Conservation (phyloP, 2,888 invertebrate species). For the Diadegma fenestrale region DNA sequence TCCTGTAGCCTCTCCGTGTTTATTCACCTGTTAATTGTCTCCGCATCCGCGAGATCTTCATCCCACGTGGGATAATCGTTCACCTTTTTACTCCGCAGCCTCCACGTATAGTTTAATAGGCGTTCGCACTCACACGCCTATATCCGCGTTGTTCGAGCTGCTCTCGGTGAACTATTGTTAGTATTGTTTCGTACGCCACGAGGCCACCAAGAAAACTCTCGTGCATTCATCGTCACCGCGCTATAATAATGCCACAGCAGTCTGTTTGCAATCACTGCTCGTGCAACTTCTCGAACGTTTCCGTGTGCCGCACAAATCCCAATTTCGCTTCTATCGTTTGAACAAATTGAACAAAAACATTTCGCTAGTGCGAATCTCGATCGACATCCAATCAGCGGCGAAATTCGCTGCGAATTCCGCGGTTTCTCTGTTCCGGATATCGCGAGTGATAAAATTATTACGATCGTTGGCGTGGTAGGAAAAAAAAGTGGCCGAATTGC, state of each 20-base stretch:
- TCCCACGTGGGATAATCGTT: constrained; percentile 73
- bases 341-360: background rate
- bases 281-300: constrained; percentile 27
- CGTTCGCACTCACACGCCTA: constrained; percentile 7
- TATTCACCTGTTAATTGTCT: constrained; percentile 53
- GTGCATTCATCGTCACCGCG: constrained; percentile 23
- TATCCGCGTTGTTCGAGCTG: constrained; percentile 4
- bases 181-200: constrained; percentile 49
- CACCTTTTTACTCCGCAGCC: constrained; percentile 36
- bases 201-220: constrained; percentile 46
- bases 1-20: constrained; percentile 37
- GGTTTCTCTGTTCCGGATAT: background rate
- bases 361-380: background rate
- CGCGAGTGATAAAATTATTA: background rate
- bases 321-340: background rate
- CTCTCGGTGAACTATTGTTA: constrained; percentile 43
- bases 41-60: constrained; percentile 9
- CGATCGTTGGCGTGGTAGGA: background rate
- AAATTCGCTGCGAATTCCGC: background rate
- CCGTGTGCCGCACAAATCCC: background rate
- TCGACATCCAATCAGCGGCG: background rate
- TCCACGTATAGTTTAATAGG: background rate
- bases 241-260: constrained; percentile 44
- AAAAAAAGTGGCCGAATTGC: background rate
- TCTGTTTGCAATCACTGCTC: constrained; percentile 51